phyloP scores from a whole-genome alignment of 2,113 vertebrate species.

The Lasiurus cinereus region DNA sequence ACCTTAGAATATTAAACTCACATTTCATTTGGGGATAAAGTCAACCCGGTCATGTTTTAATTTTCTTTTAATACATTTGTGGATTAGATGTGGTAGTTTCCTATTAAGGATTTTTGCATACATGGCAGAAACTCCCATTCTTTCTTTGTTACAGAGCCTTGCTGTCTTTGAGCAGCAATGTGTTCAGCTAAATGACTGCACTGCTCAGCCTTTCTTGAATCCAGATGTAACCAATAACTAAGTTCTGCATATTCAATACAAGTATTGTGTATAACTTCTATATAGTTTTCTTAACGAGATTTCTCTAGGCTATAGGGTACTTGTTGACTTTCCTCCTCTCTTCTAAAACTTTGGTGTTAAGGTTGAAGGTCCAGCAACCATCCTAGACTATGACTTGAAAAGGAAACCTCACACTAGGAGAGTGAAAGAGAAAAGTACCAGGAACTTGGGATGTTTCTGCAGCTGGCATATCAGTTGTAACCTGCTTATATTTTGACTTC shows the following conservation, averaged over 20 bases:
- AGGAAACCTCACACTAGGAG: neutral
- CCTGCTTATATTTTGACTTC: neutral
- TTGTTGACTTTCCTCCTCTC: neutral
- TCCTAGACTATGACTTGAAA: neutral
- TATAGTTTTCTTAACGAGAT: neutral
- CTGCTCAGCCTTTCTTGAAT: neutral
- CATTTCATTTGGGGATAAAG: neutral
- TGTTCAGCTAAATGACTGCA: neutral
- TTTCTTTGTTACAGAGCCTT: neutral
- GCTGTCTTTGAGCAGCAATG: neutral
- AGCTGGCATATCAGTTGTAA: neutral
- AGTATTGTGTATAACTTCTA: neutral
- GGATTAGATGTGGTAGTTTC: constrained; percentile 36
- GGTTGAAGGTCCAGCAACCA: neutral
- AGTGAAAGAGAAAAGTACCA: neutral
- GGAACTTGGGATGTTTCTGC: neutral
- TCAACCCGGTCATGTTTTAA: neutral
- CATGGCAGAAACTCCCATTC: neutral
- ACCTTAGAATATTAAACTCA: constrained; percentile 5
- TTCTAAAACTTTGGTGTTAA: neutral
- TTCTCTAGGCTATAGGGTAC: neutral
- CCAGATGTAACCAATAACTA: neutral
- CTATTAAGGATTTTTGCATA: neutral
- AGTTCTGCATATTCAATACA: neutral
- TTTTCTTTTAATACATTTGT: constrained; percentile 16